Conservation (phyloP, 1,140 invertebrate species). For the Drosophila busckii region DNA sequence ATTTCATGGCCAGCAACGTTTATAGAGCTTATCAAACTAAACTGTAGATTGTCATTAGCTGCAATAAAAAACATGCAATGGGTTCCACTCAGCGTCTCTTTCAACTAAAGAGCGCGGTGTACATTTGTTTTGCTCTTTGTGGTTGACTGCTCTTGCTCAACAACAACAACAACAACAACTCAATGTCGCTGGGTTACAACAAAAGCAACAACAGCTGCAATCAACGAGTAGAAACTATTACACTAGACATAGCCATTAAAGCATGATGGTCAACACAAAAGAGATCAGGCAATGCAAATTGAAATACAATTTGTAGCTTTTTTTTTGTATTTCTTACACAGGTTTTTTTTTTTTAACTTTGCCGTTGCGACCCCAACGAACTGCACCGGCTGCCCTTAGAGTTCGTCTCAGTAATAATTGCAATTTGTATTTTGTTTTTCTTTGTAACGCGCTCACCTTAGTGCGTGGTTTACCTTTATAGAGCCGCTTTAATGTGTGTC, state of each 20-base stretch:
- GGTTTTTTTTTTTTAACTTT: conserved; percentile 14
- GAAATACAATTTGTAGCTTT: conserved; percentile 44
- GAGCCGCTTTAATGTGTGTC: conserved; percentile 50
- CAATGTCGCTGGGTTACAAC: conserved; percentile 40
- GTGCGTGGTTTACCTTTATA: conserved; percentile 54
- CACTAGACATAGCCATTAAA: conserved; percentile 64
- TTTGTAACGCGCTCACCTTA: too few relatives aligned
- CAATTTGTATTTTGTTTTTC: conserved; percentile 8
- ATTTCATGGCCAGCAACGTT: too few relatives aligned
- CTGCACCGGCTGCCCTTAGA: background rate
- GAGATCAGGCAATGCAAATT: conserved; percentile 44
- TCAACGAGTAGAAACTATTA: conserved; percentile 56
- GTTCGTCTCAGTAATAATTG: background rate
- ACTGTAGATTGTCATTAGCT: too few relatives aligned
- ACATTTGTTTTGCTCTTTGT: conserved; percentile 21
- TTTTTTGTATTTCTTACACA: conserved; percentile 1
- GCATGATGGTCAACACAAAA: conserved; percentile 65
- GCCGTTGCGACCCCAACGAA: conserved; percentile 15
- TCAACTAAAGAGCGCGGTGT: too few relatives aligned
- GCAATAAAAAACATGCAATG: too few relatives aligned
- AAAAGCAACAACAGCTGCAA: conserved; percentile 53
- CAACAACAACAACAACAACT: conserved; percentile 17
- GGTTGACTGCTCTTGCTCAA: conserved; percentile 32
- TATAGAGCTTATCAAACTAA: too few relatives aligned
- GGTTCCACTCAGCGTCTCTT: too few relatives aligned